Percentiles rank a stretch among this genome's conserved stretches.
These are phyloP conservation scores for Gasterosteus aculeatus DNA, from an alignment of 2,113 vertebrate species.

Conservation along the genomic window DNA sequence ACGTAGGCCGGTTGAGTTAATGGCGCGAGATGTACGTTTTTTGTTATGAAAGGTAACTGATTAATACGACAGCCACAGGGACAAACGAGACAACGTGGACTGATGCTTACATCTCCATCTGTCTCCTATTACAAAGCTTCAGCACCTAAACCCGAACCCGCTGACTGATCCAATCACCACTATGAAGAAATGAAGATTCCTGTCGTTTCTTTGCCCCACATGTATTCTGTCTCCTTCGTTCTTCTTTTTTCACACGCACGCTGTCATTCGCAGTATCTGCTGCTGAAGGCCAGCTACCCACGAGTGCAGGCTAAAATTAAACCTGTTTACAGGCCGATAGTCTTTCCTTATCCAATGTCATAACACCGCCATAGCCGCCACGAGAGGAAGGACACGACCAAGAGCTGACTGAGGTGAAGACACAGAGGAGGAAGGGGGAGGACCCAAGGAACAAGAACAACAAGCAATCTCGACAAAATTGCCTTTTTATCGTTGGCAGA, in stretches of 20 bases:
- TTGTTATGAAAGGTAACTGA: slow-evolving; percentile 17
- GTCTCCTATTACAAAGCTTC: neutral
- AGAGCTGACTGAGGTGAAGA: slow-evolving; percentile 19
- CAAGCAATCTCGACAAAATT: neutral
- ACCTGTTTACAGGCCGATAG: slow-evolving; percentile 70
- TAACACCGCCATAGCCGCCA: slow-evolving; percentile 53
- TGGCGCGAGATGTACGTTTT: neutral
- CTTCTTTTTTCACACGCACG: neutral
- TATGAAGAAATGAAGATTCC: slow-evolving; percentile 10
- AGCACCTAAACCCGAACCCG: slow-evolving; percentile 1
- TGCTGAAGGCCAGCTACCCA: slow-evolving; percentile 46
- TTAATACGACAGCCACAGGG: neutral
- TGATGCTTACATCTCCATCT: slow-evolving; percentile 5
- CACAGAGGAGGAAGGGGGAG: neutral
- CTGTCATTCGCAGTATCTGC: slow-evolving; percentile 31
- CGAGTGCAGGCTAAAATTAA: slow-evolving; percentile 66
- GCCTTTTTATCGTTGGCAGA: neutral
- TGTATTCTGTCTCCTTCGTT: neutral
- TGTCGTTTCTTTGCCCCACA: slow-evolving; percentile 30
- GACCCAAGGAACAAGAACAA: neutral
- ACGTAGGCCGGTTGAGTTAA: neutral
- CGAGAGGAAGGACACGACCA: slow-evolving; percentile 39
- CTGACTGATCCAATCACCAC: slow-evolving; percentile 14
- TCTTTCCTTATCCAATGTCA: slow-evolving; percentile 68
- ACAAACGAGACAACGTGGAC: neutral